These are phyloP conservation scores for Xerus inauris DNA, from an alignment of 2,113 vertebrate species.

Conservation along the genomic window DNA sequence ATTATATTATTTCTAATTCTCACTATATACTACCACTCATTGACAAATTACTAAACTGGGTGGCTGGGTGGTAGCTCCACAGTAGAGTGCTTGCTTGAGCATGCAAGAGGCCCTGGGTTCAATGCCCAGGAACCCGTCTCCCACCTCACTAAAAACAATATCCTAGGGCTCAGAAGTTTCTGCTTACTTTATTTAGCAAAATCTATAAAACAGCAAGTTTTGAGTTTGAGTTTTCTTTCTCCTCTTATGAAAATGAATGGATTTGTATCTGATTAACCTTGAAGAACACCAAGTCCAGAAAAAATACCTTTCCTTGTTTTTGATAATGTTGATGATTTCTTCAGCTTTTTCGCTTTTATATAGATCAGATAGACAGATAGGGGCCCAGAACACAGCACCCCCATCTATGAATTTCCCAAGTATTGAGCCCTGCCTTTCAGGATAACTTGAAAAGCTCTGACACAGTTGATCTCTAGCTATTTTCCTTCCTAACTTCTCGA, in stretches of 20 bases:
- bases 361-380: not conserved
- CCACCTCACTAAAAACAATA: not conserved
- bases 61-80: too few relatives aligned
- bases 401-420: not conserved
- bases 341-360: not conserved
- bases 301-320: not conserved
- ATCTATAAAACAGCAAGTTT: not conserved
- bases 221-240: not conserved
- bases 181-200: not conserved
- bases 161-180: not conserved
- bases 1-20: not conserved
- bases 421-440: not conserved
- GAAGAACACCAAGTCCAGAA: not conserved
- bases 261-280: not conserved
- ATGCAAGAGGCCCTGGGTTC: not conserved
- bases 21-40: not conserved
- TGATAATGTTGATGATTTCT: not conserved
- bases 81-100: too few relatives aligned
- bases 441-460: not conserved
- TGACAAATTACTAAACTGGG: not conserved
- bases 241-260: conserved; percentile 17
- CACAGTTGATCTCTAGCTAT: not conserved
- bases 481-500: too few relatives aligned
- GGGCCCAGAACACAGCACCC: not conserved
- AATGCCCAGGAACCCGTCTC: not conserved